Evolutionary conservation across 1,140 invertebrate genomes (phyloP).

Genomic region (Megathymus violae): DNA sequence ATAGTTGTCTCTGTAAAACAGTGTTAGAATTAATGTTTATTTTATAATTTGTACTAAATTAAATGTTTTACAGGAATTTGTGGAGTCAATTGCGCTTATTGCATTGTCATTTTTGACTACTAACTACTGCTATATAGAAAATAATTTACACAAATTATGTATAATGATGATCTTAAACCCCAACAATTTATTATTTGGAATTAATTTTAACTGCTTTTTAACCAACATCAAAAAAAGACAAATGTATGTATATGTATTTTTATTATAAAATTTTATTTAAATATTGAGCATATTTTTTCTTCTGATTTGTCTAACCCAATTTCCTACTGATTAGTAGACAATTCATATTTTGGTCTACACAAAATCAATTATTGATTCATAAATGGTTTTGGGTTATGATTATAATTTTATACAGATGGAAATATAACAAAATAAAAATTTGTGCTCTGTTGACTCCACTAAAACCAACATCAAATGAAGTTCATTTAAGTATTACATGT

Average conservation of each 20-base stretch:
- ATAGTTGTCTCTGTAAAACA: constrained; percentile 56
- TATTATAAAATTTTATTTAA: no score
- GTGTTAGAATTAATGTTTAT: constrained; percentile 61
- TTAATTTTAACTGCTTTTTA: no score
- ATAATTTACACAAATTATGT: no score
- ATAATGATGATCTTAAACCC: no score
- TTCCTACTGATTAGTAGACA: not conserved
- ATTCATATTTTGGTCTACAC: not conserved
- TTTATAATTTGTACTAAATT: constrained; percentile 18
- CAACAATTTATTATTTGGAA: no score
- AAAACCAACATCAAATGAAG: not conserved
- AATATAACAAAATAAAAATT: not conserved
- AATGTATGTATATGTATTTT: no score
- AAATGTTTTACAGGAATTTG: constrained; percentile 17
- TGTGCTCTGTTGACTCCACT: not conserved
- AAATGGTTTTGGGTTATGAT: not conserved
- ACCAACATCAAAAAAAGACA: no score
- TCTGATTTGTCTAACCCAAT: no score
- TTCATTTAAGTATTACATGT: constrained; percentile 2
- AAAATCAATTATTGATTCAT: no score
- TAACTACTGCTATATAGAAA: no score
- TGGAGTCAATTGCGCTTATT: not conserved
- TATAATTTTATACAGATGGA: constrained; percentile 5
- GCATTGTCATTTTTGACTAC: no score
- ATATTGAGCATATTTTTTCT: no score